Evolutionary conservation across 2,888 invertebrate genomes (phyloP), one percentile per base, ranked within the genome.

Genomic region (Dynastes hyllus): DNA sequence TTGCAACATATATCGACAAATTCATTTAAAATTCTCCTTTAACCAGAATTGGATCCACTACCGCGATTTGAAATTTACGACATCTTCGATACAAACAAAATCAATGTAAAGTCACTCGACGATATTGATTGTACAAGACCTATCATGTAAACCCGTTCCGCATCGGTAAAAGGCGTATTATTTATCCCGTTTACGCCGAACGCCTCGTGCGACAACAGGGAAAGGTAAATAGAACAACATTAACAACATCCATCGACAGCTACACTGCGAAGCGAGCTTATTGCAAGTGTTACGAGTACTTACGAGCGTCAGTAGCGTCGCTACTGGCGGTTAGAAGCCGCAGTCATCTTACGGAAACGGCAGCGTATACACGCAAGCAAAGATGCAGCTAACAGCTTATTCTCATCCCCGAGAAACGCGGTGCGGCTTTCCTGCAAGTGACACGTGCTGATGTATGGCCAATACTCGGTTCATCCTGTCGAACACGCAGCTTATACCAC

Each of bases 401-500:
- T 75, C 73, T 22, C 55, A 22, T 22, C 55, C 22, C 55, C 55
- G 22, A 58, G 16, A 58, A 22, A 58, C 45, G 45, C 45, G 40
- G 16, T n/a, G 65, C 29, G 22, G 51, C 37, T 65, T 76, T 63
- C 37, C 80, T 81, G 81, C 61, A 51, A 40, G 37, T 81, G 81
- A 81, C 81, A 81, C 71, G 53, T 66, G 58, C 76, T 82, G 80
- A 82, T 79, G 79, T 82, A 82, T 79, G 79, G 81, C 81, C 81
- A 79, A 82, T 82, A 82, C 80, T 76, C 80, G 76, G 77, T 79
- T 77, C 79, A 79, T 79, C 76, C 79, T 76, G 79, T 79, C 79
- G 78, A 78, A 78, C 73, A 65, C 78, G 78, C 61, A 61, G 45
- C 11, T 32, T 61, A 40, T 73, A 37, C 58, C 61, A 22, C 37